These are phyloP conservation scores for Melanaphis sacchari DNA, from an alignment of 1,140 invertebrate species.

Conservation along the genomic window DNA sequence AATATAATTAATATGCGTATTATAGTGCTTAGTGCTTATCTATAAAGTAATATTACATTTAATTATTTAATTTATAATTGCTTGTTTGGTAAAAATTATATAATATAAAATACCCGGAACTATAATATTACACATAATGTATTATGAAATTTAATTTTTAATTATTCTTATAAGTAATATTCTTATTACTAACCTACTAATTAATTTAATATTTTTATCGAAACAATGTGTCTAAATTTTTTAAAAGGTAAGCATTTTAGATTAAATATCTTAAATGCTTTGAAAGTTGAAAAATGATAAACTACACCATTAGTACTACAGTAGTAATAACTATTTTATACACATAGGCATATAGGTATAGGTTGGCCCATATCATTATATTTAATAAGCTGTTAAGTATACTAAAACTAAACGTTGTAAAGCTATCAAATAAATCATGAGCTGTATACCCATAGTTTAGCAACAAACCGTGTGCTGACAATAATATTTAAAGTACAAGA, in stretches of 20 bases:
- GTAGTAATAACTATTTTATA: not conserved
- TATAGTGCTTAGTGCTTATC: not conserved
- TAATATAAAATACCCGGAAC: not conserved
- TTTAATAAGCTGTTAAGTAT: too few relatives aligned
- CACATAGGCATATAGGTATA: not conserved
- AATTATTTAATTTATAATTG: conserved; percentile 2
- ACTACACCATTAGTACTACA: not conserved
- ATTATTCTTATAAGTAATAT: not conserved
- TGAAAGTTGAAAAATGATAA: not conserved
- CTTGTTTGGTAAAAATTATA: not conserved
- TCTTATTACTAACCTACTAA: too few relatives aligned
- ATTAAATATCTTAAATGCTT: not conserved
- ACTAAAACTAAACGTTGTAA: not conserved
- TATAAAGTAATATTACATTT: not conserved
- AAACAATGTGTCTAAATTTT: not conserved
- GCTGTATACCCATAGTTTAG: not conserved
- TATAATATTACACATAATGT: not conserved
- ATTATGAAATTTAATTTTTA: not conserved
- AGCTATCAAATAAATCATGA: not conserved
- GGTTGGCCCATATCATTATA: too few relatives aligned
- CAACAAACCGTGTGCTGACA: not conserved
- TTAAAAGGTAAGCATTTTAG: not conserved
- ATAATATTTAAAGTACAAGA: not conserved
- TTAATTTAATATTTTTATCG: not conserved
- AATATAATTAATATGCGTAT: not conserved